phyloP scores from a whole-genome alignment of 2,888 invertebrate genomes.

The Tetragnatha montana region DNA sequence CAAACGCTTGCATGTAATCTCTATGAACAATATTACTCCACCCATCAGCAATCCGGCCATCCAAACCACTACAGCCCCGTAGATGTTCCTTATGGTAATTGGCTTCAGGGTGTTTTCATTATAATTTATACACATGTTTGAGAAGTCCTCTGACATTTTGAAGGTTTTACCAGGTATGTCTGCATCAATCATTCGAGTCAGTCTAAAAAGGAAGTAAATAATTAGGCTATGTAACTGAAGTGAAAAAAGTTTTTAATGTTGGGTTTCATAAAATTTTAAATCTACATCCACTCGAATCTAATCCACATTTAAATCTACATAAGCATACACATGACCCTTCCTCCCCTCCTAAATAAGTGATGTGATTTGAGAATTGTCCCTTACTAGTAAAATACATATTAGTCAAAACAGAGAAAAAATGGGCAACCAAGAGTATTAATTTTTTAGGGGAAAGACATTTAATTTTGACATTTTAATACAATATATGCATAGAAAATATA shows the following conservation, averaged over 20 bases:
- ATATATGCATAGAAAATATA: too few species aligned
- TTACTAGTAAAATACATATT: too few species aligned
- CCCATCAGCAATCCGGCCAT: not conserved
- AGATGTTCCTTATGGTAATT: constrained; percentile 8
- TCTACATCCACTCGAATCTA: too few species aligned
- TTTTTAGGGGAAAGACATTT: too few species aligned
- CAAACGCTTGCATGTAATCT: not conserved
- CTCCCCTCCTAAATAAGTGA: too few species aligned
- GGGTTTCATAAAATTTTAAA: too few species aligned
- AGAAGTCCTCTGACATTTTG: not conserved
- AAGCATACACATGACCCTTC: too few species aligned
- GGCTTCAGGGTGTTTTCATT: constrained; percentile 20
- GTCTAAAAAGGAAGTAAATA: constrained; percentile 6
- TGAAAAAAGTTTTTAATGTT: not conserved
- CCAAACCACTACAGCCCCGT: constrained; percentile 43
- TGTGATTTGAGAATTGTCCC: too few species aligned
- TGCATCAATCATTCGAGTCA: constrained; percentile 44
- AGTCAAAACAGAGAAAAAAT: too few species aligned
- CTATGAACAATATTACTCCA: not conserved
- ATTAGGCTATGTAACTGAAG: not conserved
- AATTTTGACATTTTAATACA: too few species aligned
- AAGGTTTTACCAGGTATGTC: constrained; percentile 41
- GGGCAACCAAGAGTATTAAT: too few species aligned
- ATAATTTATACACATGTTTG: constrained; percentile 31
- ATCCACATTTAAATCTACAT: too few species aligned